These are phyloP conservation scores for Sebastes umbrosus DNA, from an alignment of 2,797 vertebrate species.

Conservation along the genomic window DNA sequence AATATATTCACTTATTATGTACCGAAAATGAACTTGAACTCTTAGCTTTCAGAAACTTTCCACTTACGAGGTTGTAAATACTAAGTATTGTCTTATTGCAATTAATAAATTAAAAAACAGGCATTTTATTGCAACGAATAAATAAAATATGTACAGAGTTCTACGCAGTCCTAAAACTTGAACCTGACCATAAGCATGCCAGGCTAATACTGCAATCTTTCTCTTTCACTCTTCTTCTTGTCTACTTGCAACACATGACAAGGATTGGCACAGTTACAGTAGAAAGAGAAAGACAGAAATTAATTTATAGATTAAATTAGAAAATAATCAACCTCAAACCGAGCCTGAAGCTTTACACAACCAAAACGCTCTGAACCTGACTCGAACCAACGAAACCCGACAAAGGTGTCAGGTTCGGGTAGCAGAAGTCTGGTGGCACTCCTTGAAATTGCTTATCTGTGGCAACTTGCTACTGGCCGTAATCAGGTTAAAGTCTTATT, in stretches of 20 bases:
- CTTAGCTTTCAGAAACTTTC: too few relatives aligned
- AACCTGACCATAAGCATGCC: not conserved
- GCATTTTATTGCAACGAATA: not conserved
- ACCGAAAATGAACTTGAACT: too few relatives aligned
- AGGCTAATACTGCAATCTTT: not conserved
- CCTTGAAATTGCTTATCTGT: not conserved
- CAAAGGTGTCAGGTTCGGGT: not conserved
- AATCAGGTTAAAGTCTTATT: conserved; percentile 22
- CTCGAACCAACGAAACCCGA: not conserved
- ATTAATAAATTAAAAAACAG: not conserved
- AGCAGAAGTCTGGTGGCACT: not conserved
- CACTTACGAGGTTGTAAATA: too few relatives aligned
- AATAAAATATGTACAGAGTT: not conserved
- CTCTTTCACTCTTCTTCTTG: not conserved
- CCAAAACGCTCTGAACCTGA: not conserved
- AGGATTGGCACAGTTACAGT: not conserved
- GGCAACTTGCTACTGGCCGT: not conserved
- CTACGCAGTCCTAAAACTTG: not conserved
- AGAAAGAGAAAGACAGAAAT: not conserved
- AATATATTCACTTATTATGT: too few relatives aligned
- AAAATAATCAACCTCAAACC: not conserved
- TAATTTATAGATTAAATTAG: not conserved
- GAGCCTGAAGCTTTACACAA: not conserved
- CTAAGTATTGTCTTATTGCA: not conserved
- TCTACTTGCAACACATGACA: not conserved